Evolutionary conservation across 2,888 invertebrate species (phyloP), one percentile per base, ranked within the genome.

Genomic region (Dryocosmus kuriphilus): DNA sequence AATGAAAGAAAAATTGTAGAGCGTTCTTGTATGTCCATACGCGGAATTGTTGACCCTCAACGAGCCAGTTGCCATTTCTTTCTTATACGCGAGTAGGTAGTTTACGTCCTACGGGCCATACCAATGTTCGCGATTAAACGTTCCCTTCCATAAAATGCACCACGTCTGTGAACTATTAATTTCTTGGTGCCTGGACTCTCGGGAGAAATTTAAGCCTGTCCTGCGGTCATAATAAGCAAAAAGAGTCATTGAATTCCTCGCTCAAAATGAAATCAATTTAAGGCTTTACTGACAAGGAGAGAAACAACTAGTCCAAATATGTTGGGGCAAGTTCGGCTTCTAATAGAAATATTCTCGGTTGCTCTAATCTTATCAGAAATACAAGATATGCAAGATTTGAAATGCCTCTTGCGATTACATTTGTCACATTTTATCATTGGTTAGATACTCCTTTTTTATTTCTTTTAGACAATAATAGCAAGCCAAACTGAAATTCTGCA

Each of bases 31-130:
- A 80, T 79, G 79, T 79, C 80, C 80, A 81, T 81, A 79, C 79
- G 77, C 77, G 79, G 80, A 79, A 79, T 79, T 32, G 75, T 61
- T 78, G 80, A 80, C 80, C 80, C 78, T 78, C 80, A 74, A 71
- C 76, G 63, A 77, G 80, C 74, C 80, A 65, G 74, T 80, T 78
- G 77, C 80, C 74, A 76, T 78, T 78, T 74, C 74, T 80, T 80
- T 76, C 67, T 80, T 76, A n/a, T 51, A 75, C 73, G 60, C 71
- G 71, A 30, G 74, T 74, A 79, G 67, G 76, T 35, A 74, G 76
- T 77, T 79, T 67, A 38, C 76, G 79, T 76, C 76, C 76, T 76
- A 76, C 74, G 76, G 71, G 38, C 41, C 24, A 65, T 65, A 41
- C 24, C 65, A 61, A 71, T 30, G 51, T 46, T 55, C 57, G 27